phyloP scores from a whole-genome alignment of 2,797 vertebrate genomes.

The Tragopan temminckii region DNA sequence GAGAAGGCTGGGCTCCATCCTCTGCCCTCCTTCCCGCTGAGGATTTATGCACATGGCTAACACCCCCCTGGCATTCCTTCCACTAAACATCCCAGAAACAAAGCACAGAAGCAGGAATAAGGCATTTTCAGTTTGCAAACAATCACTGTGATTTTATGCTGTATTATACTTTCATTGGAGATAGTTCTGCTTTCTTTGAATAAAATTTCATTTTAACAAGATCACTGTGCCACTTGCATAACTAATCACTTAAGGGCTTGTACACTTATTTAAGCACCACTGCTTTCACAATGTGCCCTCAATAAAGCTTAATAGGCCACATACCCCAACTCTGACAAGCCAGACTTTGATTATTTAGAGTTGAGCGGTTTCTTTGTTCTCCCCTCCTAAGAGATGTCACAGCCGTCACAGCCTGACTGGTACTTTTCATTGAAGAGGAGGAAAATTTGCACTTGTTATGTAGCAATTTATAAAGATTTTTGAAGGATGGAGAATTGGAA shows the following conservation, averaged over 20 bases:
- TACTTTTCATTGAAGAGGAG: constrained; percentile 66
- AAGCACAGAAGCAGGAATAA: not conserved
- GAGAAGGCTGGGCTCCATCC: not conserved
- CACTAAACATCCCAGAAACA: not conserved
- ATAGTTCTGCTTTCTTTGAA: constrained; percentile 40
- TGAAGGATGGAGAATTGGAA: constrained; percentile 38
- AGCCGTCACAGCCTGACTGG: constrained; percentile 55
- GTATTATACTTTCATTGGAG: not conserved
- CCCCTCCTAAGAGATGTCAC: constrained; percentile 65
- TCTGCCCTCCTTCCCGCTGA: not conserved
- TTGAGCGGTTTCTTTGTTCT: constrained; percentile 71
- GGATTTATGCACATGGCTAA: not conserved
- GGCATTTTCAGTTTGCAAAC: not conserved
- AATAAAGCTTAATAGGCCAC: constrained; percentile 68
- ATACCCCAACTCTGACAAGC: constrained; percentile 56
- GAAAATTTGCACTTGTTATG: constrained; percentile 66
- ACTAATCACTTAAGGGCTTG: constrained; percentile 36
- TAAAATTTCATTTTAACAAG: constrained; percentile 74
- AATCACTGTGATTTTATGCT: not conserved
- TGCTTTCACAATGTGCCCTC: constrained; percentile 56
- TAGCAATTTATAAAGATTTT: constrained; percentile 57
- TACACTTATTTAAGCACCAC: constrained; percentile 65
- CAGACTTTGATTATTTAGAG: constrained; percentile 68
- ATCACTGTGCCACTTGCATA: constrained; percentile 52
- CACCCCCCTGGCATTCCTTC: not conserved